A percentile compares a stretch with the other conserved stretches of the same genome.
Conservation (phyloP, 2,797 vertebrate species). For the Aselliscus stoliczkanus region DNA sequence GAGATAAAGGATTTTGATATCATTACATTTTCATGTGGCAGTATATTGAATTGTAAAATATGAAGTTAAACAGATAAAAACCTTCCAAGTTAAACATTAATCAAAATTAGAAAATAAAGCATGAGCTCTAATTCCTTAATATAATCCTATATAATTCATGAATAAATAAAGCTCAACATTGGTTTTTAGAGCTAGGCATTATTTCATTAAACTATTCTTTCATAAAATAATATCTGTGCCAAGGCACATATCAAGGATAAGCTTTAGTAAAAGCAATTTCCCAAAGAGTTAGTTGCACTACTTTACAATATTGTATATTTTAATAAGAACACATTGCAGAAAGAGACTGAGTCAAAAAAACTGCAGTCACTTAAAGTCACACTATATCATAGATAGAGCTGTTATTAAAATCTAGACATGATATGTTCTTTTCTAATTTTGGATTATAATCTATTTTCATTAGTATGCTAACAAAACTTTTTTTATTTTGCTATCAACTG, state of each 20-base stretch:
- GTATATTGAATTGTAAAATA: background rate
- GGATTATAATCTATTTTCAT: background rate
- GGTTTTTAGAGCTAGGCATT: background rate
- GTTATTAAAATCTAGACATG: background rate
- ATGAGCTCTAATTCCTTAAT: background rate
- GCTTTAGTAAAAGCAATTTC: background rate
- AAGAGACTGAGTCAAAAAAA: background rate
- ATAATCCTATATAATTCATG: background rate
- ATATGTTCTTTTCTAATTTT: background rate
- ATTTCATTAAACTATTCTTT: background rate
- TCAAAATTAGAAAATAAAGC: background rate
- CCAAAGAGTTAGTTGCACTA: background rate
- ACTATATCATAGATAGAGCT: background rate
- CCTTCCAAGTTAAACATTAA: constrained; percentile 20
- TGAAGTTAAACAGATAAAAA: background rate
- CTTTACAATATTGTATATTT: background rate
- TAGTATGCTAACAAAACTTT: background rate
- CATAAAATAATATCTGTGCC: background rate
- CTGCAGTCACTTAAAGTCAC: background rate
- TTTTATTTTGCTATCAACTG: background rate
- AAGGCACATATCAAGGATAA: background rate
- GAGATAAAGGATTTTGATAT: background rate
- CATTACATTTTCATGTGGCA: background rate
- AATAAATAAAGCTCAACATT: constrained; percentile 19
- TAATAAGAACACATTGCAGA: background rate